phyloP scores from a whole-genome alignment of 2,113 vertebrate species.

The Chrysochloris asiatica region DNA sequence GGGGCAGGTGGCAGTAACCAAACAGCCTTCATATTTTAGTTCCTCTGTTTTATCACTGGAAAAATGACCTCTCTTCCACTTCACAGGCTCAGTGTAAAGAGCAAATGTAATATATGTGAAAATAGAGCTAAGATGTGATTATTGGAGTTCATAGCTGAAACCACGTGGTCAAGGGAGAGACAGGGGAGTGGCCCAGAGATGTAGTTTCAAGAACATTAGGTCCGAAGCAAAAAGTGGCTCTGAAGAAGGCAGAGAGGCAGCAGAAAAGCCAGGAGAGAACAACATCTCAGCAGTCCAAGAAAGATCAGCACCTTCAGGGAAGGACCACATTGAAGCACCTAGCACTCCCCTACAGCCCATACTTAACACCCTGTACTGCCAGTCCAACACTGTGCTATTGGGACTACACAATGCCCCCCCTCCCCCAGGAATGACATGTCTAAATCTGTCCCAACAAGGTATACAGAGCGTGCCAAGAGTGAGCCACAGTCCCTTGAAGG shows the following conservation, averaged over 20 bases:
- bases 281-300: not conserved
- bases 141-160: not conserved
- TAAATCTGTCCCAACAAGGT: not conserved
- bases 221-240: not conserved
- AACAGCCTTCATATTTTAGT: not conserved
- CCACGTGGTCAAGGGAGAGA: not conserved
- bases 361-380: not conserved
- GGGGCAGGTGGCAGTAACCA: not conserved
- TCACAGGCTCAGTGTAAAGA: not conserved
- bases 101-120: not conserved
- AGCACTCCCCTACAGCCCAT: not conserved
- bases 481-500: not conserved
- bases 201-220: too few relatives aligned
- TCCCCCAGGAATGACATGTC: fast-evolving
- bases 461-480: not conserved
- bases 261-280: not conserved
- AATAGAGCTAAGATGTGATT: not conserved
- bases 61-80: not conserved
- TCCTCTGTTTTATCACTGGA: not conserved
- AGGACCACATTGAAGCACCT: not conserved
- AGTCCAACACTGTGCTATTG: not conserved
- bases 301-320: not conserved
- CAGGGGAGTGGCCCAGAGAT: not conserved
- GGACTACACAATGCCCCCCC: not conserved
- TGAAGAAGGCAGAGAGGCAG: not conserved